Conservation (phyloP, 2,888 invertebrate species). For the Apodemia duryi region DNA sequence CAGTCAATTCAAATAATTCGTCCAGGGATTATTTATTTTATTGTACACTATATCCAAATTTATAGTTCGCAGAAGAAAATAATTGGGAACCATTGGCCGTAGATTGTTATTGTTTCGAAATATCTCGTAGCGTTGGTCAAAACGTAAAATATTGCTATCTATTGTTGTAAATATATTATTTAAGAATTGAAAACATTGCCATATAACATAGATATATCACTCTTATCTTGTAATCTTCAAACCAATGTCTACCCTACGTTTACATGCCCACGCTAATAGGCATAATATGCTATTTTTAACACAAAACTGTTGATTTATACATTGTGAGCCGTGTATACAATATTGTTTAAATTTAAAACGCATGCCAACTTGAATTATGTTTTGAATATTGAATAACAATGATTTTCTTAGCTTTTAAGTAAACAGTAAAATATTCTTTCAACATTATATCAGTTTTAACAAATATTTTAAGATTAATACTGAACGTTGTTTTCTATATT, state of each 20-base stretch:
- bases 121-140: neutral
- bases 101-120: too few relatives aligned
- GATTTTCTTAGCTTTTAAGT: neutral
- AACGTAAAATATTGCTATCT: neutral
- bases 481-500: too few relatives aligned
- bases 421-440: too few relatives aligned
- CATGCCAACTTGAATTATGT: neutral
- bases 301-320: conserved; percentile 8
- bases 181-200: neutral
- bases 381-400: neutral
- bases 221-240: conserved; percentile 8
- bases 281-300: conserved; percentile 8
- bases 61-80: too few relatives aligned
- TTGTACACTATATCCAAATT: too few relatives aligned
- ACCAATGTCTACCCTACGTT: conserved; percentile 4
- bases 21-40: too few relatives aligned
- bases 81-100: too few relatives aligned
- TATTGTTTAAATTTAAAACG: conserved; percentile 6
- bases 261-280: conserved; percentile 10
- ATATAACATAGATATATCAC: conserved; percentile 1
- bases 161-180: neutral
- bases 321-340: neutral
- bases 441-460: too few relatives aligned
- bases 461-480: too few relatives aligned
- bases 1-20: too few relatives aligned